Evolutionary conservation across 2,888 invertebrate species (phyloP), one percentile per base, ranked within the genome.

Genomic region (Drosophila sordidula): DNA sequence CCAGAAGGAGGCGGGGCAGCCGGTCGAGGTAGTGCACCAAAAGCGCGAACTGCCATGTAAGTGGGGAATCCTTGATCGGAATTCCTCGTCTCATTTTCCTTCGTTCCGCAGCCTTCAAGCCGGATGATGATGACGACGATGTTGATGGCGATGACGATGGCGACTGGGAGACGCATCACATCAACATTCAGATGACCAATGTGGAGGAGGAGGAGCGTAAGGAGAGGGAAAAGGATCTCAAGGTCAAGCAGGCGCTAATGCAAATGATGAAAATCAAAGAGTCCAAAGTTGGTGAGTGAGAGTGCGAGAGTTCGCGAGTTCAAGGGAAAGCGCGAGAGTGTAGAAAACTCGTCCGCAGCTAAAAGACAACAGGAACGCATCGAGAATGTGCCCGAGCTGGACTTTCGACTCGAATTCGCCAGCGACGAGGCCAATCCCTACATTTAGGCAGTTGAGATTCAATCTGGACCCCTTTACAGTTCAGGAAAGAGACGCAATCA

Each of bases 391-490:
- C 47, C 76, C 4, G 58, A 29, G 0, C 6, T 65, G 44, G 73
- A 80, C 8, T 38, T 76, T 0, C 44, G 34, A 5, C 64, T 44
- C 0, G 78, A 78, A n/a, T 80, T 80, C 6, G 73, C 73, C 46
- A 78, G 73, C 45, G 78, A 80, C 26, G 65, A 76, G n/a, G 56
- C 77, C 22, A 78, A 80, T 68, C 80, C 78, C 9, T 76, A 73
- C 22, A 64, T 80, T 6, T 72, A 72, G 26, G 1, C 18, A 26
- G 45, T 14, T 44, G 2, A 3, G 11, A 11, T 36, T 36, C 6
- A 12, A 25, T 34, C 12, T 14, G 38, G 14, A 38, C 14, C 38
- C 38, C 14, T 38, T 14, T 38, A 38, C 38, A 38, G 38, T 38
- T 38, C 38, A 14, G 38, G 38, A 14, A 6, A 0, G 3, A 14